Evolutionary conservation across 1,140 invertebrate genomes (phyloP).

Genomic region (Tenebrio molitor): DNA sequence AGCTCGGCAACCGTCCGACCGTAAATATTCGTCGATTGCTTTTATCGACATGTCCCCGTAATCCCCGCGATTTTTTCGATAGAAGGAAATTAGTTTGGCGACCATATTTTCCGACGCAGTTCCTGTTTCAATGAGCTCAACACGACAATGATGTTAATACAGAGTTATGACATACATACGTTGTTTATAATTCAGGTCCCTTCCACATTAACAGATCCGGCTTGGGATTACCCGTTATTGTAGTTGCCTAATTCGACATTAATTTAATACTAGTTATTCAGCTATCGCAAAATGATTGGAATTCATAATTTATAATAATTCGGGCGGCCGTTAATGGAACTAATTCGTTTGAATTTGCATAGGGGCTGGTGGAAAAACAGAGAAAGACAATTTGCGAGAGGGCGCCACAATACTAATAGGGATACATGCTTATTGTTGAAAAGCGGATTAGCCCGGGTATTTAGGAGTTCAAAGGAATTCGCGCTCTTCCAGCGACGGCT

Average conservation of each 20-base stretch:
- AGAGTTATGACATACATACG: constrained; percentile 22
- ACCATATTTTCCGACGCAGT: constrained; percentile 20
- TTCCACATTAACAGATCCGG: constrained; percentile 32
- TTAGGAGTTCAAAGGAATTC: constrained; percentile 24
- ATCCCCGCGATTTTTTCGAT: constrained; percentile 21
- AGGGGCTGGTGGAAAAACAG: not conserved
- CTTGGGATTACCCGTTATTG: constrained; percentile 34
- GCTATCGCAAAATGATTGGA: constrained; percentile 29
- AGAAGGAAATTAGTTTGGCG: constrained; percentile 33
- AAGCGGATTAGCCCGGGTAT: constrained; percentile 1
- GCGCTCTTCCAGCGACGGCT: not conserved
- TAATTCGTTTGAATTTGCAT: constrained; percentile 14
- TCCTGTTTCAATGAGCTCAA: constrained; percentile 28
- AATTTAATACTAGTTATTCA: constrained; percentile 29
- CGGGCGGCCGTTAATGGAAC: not conserved
- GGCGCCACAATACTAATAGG: not conserved
- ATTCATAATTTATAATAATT: constrained; percentile 31
- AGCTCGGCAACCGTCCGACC: constrained; percentile 1
- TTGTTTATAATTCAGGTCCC: constrained; percentile 36
- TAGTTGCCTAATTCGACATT: constrained; percentile 34
- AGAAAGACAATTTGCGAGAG: not conserved
- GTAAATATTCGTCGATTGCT: constrained; percentile 37
- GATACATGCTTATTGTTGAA: not conserved
- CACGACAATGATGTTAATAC: constrained; percentile 34
- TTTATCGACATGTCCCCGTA: constrained; percentile 30